phyloP scores from a whole-genome alignment of 2,888 invertebrate species.

The Melanotus villosus region DNA sequence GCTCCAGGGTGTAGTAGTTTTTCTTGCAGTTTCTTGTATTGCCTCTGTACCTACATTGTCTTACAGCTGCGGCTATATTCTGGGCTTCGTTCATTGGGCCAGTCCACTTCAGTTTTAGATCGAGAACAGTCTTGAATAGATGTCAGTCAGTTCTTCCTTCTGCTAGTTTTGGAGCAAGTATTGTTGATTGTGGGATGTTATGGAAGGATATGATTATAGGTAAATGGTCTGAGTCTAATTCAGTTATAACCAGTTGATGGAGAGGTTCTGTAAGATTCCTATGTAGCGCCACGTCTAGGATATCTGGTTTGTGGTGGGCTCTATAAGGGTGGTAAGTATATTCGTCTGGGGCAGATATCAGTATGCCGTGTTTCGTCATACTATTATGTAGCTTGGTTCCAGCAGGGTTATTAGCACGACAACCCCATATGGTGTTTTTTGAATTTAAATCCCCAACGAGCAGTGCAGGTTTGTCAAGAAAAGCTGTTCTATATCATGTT shows the following conservation, averaged over 20 bases:
- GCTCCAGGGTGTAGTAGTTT: background rate
- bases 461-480: too few relatives aligned
- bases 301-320: constrained; percentile 1
- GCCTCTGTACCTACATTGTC: background rate
- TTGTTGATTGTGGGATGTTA: background rate
- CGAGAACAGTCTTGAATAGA: background rate
- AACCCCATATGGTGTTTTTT: too few relatives aligned
- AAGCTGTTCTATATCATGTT: too few relatives aligned
- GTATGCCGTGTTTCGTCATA: too few relatives aligned
- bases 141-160: background rate
- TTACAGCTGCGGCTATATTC: background rate
- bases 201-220: background rate
- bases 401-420: too few relatives aligned
- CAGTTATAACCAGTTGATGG: background rate
- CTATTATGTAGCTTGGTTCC: too few relatives aligned
- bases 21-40: too few relatives aligned
- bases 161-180: background rate
- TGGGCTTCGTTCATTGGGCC: background rate
- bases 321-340: too few relatives aligned
- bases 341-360: too few relatives aligned
- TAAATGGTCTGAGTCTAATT: too few relatives aligned
- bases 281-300: background rate
- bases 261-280: too few relatives aligned
- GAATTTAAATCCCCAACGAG: too few relatives aligned
- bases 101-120: background rate